These are phyloP conservation scores for Neomicropteryx cornuta DNA, from an alignment of 1,140 invertebrate genomes.

Conservation along the genomic window DNA sequence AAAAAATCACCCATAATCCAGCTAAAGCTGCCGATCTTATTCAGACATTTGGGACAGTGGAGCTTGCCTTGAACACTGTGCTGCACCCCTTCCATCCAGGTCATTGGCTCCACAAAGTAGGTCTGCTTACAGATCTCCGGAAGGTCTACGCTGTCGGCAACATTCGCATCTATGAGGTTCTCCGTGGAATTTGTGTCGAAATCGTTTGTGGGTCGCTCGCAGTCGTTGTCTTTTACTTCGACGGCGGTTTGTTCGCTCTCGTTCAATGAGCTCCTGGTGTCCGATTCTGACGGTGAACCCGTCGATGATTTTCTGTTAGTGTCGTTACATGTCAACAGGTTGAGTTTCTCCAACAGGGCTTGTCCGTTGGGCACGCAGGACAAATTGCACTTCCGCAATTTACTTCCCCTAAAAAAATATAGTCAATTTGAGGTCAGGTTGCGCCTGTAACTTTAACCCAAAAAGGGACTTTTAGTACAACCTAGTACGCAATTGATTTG, in stretches of 20 bases:
- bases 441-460: too few relatives aligned
- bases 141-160: conserved; percentile 20
- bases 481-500: too few relatives aligned
- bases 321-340: conserved; percentile 19
- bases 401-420: too few relatives aligned
- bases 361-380: conserved; percentile 32
- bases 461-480: too few relatives aligned
- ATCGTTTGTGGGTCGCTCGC: too few relatives aligned
- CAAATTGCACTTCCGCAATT: conserved; percentile 13
- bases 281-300: too few relatives aligned
- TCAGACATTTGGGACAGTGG: conserved; percentile 71
- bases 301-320: too few relatives aligned
- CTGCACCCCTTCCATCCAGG: conserved; percentile 67
- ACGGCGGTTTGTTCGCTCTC: too few relatives aligned
- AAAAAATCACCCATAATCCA: conserved; percentile 60
- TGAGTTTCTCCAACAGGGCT: conserved; percentile 31
- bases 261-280: too few relatives aligned
- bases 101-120: conserved; percentile 69
- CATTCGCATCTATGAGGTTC: conserved; percentile 25
- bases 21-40: conserved; percentile 72
- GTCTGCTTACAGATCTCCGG: conserved; percentile 51
- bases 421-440: too few relatives aligned
- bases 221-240: conserved; percentile 1
- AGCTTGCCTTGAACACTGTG: conserved; percentile 63
- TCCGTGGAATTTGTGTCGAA: conserved; percentile 14